Percentiles rank a stretch among this genome's conserved stretches.
Evolutionary conservation across 1,140 invertebrate genomes (phyloP).

Genomic region (Dryas iulia): DNA sequence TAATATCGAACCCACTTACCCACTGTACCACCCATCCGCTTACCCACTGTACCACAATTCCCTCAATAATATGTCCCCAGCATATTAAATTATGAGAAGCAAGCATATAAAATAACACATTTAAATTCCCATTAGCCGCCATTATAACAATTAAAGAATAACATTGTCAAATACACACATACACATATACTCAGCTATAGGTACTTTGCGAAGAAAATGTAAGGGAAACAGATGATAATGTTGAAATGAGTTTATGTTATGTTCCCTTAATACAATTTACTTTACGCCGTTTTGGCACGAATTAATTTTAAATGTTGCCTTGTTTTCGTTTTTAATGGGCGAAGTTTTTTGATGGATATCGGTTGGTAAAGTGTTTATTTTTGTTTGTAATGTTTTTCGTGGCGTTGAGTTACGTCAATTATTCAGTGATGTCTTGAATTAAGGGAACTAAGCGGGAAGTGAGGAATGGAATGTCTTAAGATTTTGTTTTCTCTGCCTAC

Average conservation of each 20-base stretch:
- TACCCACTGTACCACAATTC: too few relatives aligned
- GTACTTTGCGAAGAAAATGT: background rate
- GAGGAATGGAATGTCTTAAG: background rate
- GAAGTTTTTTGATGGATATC: background rate
- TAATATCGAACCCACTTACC: too few relatives aligned
- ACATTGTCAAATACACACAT: background rate
- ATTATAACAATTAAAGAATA: background rate
- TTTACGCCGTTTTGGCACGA: background rate
- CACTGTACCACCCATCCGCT: too few relatives aligned
- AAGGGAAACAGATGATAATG: background rate
- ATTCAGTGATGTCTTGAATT: too few relatives aligned
- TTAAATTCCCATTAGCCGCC: background rate
- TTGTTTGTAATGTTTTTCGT: too few relatives aligned
- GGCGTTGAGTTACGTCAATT: too few relatives aligned
- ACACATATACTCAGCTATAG: too few relatives aligned
- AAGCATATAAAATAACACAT: background rate
- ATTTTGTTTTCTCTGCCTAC: background rate
- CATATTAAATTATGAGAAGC: background rate
- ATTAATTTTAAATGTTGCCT: background rate
- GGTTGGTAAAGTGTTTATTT: too few relatives aligned
- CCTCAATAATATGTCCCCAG: too few relatives aligned
- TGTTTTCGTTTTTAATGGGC: background rate
- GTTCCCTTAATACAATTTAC: background rate
- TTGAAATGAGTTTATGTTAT: background rate
- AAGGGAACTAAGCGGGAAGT: too few relatives aligned